Base-by-base conservation (phyloP, 1,140 invertebrate genomes). In the Drosophila busckii region DNA sequence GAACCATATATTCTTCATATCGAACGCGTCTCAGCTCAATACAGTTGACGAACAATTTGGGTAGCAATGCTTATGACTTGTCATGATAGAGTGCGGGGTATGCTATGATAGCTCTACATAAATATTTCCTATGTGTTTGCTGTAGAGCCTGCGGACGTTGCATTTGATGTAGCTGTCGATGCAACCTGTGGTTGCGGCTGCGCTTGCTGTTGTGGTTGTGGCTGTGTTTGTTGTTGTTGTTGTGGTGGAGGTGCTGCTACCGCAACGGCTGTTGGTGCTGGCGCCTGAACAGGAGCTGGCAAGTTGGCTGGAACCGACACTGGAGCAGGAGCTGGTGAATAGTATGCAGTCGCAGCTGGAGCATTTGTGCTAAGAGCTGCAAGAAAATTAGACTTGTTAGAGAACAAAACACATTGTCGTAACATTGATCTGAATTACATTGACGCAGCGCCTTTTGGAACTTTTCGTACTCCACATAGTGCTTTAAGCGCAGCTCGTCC, bases 381-480 rank as follows among this genome's bases (percentile, higher is more conserved):
- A 59, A 66, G 59, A 12, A 15, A 32, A 15, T 53, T 15, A 41
- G 15, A 17, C 13, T 8, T 63, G 26, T 32, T 0, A 4, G 0
- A 7, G 1, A 12, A 31, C 9, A 12, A 0, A 13, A 25, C 16
- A 12, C 3, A 28, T 22, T 15, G 25, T 16, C 1, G 7, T 6
- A 9, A 26, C 2, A 38, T 20, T 2, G 7, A 68, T 16, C 8
- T 9, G 20, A 35, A 16, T 17, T 80, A 85, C 84, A 71, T 82
- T 86, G 84, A 42, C 85, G 73, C 13, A 87, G 48, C 9, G 83
- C 68, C 48, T 87, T 87, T 25, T 87, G 84, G 35, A 87, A 87
- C 48, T 87, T 87, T 55, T 87, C 86, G 26, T 86, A 87, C 70
- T 87, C 86, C 40, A 87, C 86, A 56, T 84, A 87, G 26, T 87